phyloP scores from a whole-genome alignment of 1,140 invertebrate genomes.

The Panagrolaimus sp. region DNA sequence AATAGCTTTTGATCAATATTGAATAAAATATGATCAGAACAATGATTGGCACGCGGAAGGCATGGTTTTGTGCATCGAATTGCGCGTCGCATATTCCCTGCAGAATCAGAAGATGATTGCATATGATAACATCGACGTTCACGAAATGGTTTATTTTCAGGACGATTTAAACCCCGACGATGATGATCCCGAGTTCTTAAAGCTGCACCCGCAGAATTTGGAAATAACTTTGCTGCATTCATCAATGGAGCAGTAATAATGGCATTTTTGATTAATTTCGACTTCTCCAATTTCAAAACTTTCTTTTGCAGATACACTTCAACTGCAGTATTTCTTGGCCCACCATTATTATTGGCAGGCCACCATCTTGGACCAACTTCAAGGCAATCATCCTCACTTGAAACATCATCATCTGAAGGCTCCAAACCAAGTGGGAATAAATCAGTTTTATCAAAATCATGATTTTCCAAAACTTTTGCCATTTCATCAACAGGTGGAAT shows the following conservation, averaged over 20 bases:
- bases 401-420: slow-evolving; percentile 44
- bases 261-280: slow-evolving; percentile 32
- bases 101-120: neutral
- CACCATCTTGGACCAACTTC: slow-evolving; percentile 2
- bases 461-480: slow-evolving; percentile 41
- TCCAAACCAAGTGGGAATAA: slow-evolving; percentile 46
- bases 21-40: slow-evolving; percentile 36
- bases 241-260: slow-evolving; percentile 39
- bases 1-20: slow-evolving; percentile 41
- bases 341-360: neutral
- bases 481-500: slow-evolving; percentile 41
- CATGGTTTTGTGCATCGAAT: slow-evolving; percentile 33
- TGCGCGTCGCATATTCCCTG: neutral
- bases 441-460: slow-evolving; percentile 44
- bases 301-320: slow-evolving; percentile 47
- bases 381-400: slow-evolving; percentile 38
- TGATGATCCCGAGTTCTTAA: slow-evolving; percentile 25
- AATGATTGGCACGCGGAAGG: slow-evolving; percentile 31
- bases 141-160: slow-evolving; percentile 13
- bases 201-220: slow-evolving; percentile 40
- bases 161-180: slow-evolving; percentile 6
- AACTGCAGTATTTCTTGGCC: slow-evolving; percentile 11
- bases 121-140: slow-evolving; percentile 25
- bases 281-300: slow-evolving; percentile 30
- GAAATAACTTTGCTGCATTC: slow-evolving; percentile 33